phyloP scores from a whole-genome alignment of 2,113 vertebrate genomes.

The Spheniscus mendiculus region DNA sequence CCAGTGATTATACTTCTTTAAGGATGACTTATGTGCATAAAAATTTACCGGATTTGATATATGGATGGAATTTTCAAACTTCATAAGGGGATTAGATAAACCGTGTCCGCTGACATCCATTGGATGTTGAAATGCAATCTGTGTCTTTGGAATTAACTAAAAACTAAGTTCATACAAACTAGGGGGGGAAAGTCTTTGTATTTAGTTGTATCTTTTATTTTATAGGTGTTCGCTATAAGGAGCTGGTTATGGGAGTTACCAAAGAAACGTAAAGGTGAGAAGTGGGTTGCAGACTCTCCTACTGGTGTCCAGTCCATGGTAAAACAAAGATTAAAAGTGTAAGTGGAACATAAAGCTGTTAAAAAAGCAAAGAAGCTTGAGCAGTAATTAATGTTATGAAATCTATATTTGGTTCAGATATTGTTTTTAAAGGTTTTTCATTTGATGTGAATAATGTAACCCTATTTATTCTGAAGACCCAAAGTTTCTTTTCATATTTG shows the following conservation, averaged over 20 bases:
- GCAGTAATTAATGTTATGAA: slow-evolving; percentile 70
- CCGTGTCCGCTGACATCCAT: accelerated
- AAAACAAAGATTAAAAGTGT: slow-evolving; percentile 76
- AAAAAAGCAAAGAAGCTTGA: slow-evolving; percentile 67
- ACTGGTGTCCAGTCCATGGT: slow-evolving; percentile 52
- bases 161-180: neutral
- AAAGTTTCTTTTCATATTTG: neutral
- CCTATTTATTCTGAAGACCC: neutral
- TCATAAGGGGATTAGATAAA: neutral
- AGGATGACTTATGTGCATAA: neutral
- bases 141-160: neutral
- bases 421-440: slow-evolving; percentile 72
- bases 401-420: slow-evolving; percentile 66
- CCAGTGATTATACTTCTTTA: neutral
- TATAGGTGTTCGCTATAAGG: slow-evolving; percentile 68
- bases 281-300: slow-evolving; percentile 71
- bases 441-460: neutral
- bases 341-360: slow-evolving; percentile 75
- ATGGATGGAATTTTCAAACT: neutral
- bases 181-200: neutral
- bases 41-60: neutral
- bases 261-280: slow-evolving; percentile 75
- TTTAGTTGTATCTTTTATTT: neutral
- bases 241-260: slow-evolving; percentile 73
- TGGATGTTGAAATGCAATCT: neutral